Percentiles rank a stretch among this genome's conserved stretches.
Conservation (phyloP, 2,113 vertebrate species). For the Lophius piscatorius region DNA sequence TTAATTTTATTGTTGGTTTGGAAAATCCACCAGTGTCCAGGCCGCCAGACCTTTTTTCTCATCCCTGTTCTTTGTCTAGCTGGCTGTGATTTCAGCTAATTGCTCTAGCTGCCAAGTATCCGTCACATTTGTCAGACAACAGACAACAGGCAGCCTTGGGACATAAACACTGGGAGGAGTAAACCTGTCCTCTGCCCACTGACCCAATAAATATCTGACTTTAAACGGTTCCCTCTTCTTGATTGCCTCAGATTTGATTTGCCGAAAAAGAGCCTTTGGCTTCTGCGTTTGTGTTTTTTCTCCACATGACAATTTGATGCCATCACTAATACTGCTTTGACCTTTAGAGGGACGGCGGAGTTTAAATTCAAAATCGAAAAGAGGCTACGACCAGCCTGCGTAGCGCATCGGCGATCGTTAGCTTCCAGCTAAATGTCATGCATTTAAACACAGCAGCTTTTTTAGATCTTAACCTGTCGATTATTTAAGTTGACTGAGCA, state of each 20-base stretch:
- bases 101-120: conserved; percentile 22
- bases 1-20: too few relatives aligned
- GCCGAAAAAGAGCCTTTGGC: conserved; percentile 13
- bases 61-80: conserved; percentile 8
- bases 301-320: conserved; percentile 13
- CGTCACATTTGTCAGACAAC: conserved; percentile 32
- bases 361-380: conserved; percentile 31
- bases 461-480: too few relatives aligned
- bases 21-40: conserved; percentile 9
- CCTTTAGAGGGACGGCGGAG: conserved; percentile 38
- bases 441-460: too few relatives aligned
- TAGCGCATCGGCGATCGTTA: conserved; percentile 5
- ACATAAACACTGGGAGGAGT: conserved; percentile 15
- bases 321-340: conserved; percentile 29
- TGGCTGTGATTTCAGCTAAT: conserved; percentile 53
- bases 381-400: too few relatives aligned
- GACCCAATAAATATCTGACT: conserved; percentile 19
- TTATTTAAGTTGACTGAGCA: too few relatives aligned
- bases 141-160: conserved; percentile 29
- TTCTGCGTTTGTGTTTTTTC: conserved; percentile 16
- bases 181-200: conserved; percentile 1
- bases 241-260: conserved; percentile 37
- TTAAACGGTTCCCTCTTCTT: conserved; percentile 12
- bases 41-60: conserved; percentile 30
- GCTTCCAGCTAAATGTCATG: conserved; percentile 18